phyloP scores from a whole-genome alignment of 2,113 vertebrate species.

The Calyptommatus sinebrachiatus region DNA sequence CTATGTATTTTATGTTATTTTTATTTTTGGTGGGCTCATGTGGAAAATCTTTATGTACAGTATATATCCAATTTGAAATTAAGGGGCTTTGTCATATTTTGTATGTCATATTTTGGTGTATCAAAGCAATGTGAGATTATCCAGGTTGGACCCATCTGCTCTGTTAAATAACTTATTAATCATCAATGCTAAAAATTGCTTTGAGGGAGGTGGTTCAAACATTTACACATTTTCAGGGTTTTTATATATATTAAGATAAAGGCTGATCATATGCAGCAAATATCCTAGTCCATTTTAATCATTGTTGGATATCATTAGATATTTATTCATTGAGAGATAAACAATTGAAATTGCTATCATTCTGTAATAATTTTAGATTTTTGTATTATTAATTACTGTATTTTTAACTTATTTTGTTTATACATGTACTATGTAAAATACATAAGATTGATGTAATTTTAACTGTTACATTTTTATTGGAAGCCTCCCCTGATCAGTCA shows the following conservation, averaged over 20 bases:
- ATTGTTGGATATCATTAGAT: conserved; percentile 9
- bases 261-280: neutral
- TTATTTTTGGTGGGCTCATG: neutral
- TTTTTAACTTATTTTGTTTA: no score
- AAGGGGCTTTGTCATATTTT: neutral
- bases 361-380: neutral
- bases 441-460: no score
- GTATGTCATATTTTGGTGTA: neutral
- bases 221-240: neutral
- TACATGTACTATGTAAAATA: no score
- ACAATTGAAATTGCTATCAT: neutral
- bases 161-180: neutral
- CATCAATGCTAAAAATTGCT: neutral
- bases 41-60: no score
- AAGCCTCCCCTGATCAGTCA: no score
- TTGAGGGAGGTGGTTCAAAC: neutral
- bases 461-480: no score
- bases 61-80: neutral
- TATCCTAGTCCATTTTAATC: conserved; percentile 2
- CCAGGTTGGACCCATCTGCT: neutral
- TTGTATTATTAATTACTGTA: no score
- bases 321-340: conserved; percentile 17
- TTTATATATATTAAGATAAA: neutral
- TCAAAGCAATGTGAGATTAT: neutral
- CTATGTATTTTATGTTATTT: neutral